Evolutionary conservation across 2,113 vertebrate genomes (phyloP).

Genomic region (Vulpes lagopus): DNA sequence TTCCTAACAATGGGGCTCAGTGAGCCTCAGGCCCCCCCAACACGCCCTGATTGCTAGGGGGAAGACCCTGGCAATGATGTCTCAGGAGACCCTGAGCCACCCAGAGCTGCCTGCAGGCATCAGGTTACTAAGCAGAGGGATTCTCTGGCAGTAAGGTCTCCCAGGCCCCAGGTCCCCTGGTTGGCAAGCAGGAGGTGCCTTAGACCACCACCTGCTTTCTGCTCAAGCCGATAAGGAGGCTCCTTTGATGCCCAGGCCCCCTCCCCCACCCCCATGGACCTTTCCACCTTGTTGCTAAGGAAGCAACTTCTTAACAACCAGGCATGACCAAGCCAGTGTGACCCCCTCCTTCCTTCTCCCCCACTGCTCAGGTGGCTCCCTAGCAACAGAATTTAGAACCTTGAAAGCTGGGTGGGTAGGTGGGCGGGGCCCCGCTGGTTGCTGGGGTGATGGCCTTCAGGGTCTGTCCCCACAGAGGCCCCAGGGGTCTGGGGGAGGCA

Average conservation of each 20-base stretch:
- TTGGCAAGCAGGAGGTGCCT: background rate
- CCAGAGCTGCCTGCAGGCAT: background rate
- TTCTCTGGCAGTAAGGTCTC: background rate
- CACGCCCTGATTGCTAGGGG: background rate
- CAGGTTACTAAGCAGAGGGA: background rate
- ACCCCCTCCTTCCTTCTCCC: background rate
- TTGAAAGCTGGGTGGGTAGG: background rate
- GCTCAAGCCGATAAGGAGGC: background rate
- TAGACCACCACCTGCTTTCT: background rate
- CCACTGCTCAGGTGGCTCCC: background rate
- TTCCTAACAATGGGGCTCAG: conserved; percentile 67
- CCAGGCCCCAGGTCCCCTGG: background rate
- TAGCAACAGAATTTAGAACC: conserved; percentile 75
- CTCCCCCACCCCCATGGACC: background rate
- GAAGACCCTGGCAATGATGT: background rate
- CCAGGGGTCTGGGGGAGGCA: conserved; percentile 44
- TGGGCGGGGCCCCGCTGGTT: conserved; percentile 59
- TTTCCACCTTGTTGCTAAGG: background rate
- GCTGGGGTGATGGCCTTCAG: conserved; percentile 41
- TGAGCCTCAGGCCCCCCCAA: background rate
- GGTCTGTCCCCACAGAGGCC: conserved; percentile 60
- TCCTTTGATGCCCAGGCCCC: background rate
- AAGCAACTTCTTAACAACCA: background rate
- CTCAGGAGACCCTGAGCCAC: background rate
- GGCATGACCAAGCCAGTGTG: background rate